Evolutionary conservation across 2,888 invertebrate species (phyloP).

Genomic region (Hedychridium roseum): DNA sequence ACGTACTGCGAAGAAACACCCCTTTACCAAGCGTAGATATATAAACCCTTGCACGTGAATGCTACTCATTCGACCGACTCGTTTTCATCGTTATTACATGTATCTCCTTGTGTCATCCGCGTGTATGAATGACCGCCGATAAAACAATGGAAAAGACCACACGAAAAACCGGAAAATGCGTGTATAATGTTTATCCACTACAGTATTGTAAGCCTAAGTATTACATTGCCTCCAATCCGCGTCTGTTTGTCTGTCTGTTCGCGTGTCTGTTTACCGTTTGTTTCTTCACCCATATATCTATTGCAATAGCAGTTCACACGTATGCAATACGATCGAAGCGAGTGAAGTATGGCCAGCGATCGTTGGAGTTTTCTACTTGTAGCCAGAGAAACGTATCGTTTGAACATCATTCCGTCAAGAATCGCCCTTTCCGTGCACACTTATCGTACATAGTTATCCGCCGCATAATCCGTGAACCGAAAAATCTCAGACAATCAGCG

Average conservation of each 20-base stretch:
- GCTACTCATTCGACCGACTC: slow-evolving; percentile 42
- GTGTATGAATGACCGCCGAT: slow-evolving; percentile 24
- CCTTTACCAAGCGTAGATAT: slow-evolving; percentile 36
- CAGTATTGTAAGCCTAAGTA: slow-evolving; percentile 58
- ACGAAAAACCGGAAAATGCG: slow-evolving; percentile 35
- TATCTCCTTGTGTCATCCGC: slow-evolving; percentile 17
- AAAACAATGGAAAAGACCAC: slow-evolving; percentile 16
- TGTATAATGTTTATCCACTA: slow-evolving; percentile 51
- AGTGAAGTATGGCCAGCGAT: slow-evolving; percentile 19
- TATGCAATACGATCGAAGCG: slow-evolving; percentile 1
- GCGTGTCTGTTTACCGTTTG: slow-evolving; percentile 40
- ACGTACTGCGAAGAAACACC: no score
- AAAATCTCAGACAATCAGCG: slow-evolving; percentile 35
- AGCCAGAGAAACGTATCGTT: no score
- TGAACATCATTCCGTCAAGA: no score
- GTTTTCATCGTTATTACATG: slow-evolving; percentile 38
- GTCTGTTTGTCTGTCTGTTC: slow-evolving; percentile 45
- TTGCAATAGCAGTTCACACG: slow-evolving; percentile 28
- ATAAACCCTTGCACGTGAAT: slow-evolving; percentile 35
- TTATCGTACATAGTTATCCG: not conserved
- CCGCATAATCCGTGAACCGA: slow-evolving; percentile 29
- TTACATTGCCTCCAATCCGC: slow-evolving; percentile 44
- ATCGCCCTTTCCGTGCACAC: no score
- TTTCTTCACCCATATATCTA: slow-evolving; percentile 32
- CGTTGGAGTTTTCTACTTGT: slow-evolving; percentile 7